These are phyloP conservation scores for Thunnus maccoyii DNA, from an alignment of 2,113 vertebrate genomes.

Conservation along the genomic window DNA sequence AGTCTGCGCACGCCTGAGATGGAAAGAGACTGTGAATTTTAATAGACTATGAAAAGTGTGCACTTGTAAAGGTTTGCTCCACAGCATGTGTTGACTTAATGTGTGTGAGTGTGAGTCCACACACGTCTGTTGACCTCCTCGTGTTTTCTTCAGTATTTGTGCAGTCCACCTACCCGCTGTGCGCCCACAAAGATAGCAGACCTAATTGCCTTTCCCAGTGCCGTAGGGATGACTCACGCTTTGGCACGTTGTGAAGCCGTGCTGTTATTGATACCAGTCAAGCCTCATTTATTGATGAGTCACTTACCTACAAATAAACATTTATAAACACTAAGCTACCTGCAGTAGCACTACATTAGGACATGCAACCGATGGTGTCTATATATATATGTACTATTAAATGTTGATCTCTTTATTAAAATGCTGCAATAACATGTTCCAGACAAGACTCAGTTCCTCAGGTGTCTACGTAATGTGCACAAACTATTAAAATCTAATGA, in stretches of 20 bases:
- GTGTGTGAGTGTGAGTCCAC: slow-evolving; percentile 41
- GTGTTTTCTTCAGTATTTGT: slow-evolving; percentile 35
- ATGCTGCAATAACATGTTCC: too few relatives aligned
- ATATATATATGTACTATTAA: background rate
- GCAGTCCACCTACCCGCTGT: slow-evolving; percentile 59
- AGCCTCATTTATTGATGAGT: slow-evolving; percentile 62
- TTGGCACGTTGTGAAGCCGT: slow-evolving; percentile 48
- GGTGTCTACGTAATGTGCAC: background rate
- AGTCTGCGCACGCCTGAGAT: background rate
- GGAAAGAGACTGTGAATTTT: slow-evolving; percentile 4
- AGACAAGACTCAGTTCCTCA: too few relatives aligned
- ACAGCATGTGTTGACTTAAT: slow-evolving; percentile 35
- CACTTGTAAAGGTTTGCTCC: slow-evolving; percentile 7
- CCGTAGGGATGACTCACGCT: slow-evolving; percentile 71
- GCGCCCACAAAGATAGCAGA: slow-evolving; percentile 48
- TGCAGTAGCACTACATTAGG: slow-evolving; percentile 24
- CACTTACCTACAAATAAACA: slow-evolving; percentile 46
- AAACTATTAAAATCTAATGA: too few relatives aligned
- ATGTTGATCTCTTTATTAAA: too few relatives aligned
- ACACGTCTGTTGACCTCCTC: slow-evolving; percentile 40
- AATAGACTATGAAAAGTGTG: background rate
- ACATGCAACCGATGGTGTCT: background rate
- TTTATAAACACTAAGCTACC: slow-evolving; percentile 27
- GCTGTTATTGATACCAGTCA: slow-evolving; percentile 60
- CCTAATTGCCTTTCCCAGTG: slow-evolving; percentile 58